A percentile compares a stretch with the other conserved stretches of the same genome.
These are phyloP conservation scores for Drosophila conformis DNA, from an alignment of 2,888 invertebrate species.

Conservation along the genomic window DNA sequence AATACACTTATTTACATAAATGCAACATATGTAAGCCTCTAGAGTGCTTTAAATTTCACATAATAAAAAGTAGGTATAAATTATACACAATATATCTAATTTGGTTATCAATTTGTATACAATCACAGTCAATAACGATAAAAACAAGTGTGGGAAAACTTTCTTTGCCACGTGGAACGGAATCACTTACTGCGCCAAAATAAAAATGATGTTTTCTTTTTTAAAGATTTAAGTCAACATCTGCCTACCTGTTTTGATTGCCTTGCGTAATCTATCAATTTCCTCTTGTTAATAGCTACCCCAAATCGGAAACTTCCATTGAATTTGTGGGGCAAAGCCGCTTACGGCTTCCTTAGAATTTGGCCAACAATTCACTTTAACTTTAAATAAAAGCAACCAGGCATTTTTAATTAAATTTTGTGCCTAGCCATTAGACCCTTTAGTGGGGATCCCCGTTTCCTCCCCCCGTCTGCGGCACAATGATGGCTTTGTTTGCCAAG, in stretches of 20 bases:
- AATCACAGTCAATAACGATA: neutral
- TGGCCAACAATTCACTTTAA: slow-evolving; percentile 40
- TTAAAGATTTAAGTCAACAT: neutral
- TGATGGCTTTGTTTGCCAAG: slow-evolving; percentile 64
- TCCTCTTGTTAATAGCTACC: slow-evolving; percentile 9
- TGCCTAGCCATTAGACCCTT: slow-evolving; percentile 52
- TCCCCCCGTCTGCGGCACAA: neutral
- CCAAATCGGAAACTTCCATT: slow-evolving; percentile 30
- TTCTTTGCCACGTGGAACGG: neutral
- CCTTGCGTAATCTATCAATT: slow-evolving; percentile 31
- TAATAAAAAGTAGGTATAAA: neutral
- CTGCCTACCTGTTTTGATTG: slow-evolving; percentile 24
- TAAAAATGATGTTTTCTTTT: neutral
- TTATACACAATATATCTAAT: neutral
- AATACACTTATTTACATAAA: neutral
- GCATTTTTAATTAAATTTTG: slow-evolving; percentile 75
- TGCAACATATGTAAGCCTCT: neutral
- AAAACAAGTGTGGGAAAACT: neutral
- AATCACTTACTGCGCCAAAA: no score
- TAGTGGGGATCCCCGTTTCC: slow-evolving; percentile 7
- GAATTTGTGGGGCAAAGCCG: slow-evolving; percentile 48
- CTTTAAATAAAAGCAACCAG: slow-evolving; percentile 48
- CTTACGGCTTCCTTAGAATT: slow-evolving; percentile 45
- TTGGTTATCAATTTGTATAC: neutral
- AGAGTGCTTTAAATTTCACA: neutral